phyloP scores from a whole-genome alignment of 2,113 vertebrate genomes.

The Plectropomus leopardus region DNA sequence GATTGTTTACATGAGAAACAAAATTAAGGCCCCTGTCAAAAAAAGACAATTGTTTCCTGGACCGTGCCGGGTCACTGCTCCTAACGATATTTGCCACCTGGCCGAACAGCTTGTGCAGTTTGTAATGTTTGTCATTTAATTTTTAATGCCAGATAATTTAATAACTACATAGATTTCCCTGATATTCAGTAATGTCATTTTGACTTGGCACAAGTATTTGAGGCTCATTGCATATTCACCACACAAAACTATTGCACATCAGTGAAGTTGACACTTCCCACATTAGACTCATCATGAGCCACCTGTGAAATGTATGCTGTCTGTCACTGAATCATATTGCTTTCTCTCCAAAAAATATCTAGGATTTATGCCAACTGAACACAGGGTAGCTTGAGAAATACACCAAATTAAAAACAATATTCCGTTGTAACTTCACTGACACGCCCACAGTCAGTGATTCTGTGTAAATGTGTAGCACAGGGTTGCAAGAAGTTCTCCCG shows the following conservation, averaged over 20 bases:
- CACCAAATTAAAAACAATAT: neutral
- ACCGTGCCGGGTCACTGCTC: too few relatives aligned
- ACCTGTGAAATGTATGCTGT: conserved; percentile 11
- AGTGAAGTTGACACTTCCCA: conserved; percentile 25
- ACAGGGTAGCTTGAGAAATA: neutral
- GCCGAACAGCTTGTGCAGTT: too few relatives aligned
- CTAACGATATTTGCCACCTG: too few relatives aligned
- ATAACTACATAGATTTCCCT: neutral
- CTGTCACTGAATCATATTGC: conserved; percentile 30
- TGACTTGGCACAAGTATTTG: neutral
- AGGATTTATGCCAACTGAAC: neutral
- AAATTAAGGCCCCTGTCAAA: too few relatives aligned
- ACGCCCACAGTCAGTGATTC: neutral
- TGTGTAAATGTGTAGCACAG: neutral
- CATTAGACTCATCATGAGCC: conserved; percentile 28
- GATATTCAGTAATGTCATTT: neutral
- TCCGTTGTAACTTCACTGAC: neutral
- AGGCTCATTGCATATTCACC: neutral
- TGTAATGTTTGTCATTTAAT: neutral
- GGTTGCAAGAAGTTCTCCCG: neutral
- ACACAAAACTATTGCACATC: conserved; percentile 12
- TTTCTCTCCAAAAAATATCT: conserved; percentile 8
- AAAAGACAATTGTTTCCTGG: too few relatives aligned
- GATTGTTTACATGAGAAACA: too few relatives aligned
- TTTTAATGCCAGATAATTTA: neutral